Base-by-base conservation (phyloP, 2,888 invertebrate genomes). In the Netelia fuscicornis region DNA sequence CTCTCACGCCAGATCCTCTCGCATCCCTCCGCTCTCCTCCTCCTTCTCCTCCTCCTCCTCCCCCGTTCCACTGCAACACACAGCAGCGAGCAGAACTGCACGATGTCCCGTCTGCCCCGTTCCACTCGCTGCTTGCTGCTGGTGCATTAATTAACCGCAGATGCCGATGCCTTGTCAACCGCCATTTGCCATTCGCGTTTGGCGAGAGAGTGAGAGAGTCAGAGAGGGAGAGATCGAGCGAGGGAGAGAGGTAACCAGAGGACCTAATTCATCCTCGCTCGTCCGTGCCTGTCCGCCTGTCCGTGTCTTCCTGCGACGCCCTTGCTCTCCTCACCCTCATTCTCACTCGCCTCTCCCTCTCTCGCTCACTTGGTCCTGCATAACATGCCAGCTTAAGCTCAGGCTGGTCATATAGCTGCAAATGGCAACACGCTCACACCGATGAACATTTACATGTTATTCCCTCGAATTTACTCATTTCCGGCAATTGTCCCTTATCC, bases 141-240 rank as follows among this genome's bases (percentile, higher is more conserved):
- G 85, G 76, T 81, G 89, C 90, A 89, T 91, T 90, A 90, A 91
- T 91, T 90, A 91, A 89, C 89, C 90, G 87, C 89, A 90, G 89
- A 90, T 90, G 90, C 89, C 91, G 90, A 91, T 89, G 88, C 88
- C 88, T 88, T 87, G 90, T 91, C 90, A 89, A 88, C 88, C 89
- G 90, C 90, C 89, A 90, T 90, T 91, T 89, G 89, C 89, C 88
- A 88, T 89, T 88, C 87, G 88, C 87, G 85, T 89, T 89, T 83
- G 68, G 65, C 81, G 52, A 75, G 75, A 48, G 62, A 81, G 70
- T 64, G 70, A 79, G 68, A 71, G 67, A 8, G 74, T 54, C 68
- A 52, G 67, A 11, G 52, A 11, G 42, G 37, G 67, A 52, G 67
- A 58, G 60, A 67, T 23, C 17, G n/a, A 54, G 60, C 52, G 48